Evolutionary conservation across 1,140 invertebrate genomes (phyloP), one percentile per base, ranked within the genome.

Genomic region (Gryon sp.): DNA sequence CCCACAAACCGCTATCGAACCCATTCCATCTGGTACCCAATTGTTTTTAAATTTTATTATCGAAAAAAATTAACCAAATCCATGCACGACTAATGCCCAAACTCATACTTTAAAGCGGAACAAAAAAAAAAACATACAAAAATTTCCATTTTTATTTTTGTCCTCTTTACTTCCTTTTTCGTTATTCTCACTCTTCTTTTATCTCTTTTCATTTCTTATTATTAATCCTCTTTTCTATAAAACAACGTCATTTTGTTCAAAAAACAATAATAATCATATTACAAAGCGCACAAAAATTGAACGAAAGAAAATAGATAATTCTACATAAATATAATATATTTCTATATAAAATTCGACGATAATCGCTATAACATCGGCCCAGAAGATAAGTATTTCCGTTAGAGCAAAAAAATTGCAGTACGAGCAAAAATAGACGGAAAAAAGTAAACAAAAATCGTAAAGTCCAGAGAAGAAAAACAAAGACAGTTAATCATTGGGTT

Each of bases 301-400:
- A 60, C 50, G 36, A 50, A 63, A 59, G 66, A 68, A 52, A 66
- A 70, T 57, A 52, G 36, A 59, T 30, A 60, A 38, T 43, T 72
- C 60, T 48, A 57, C 52, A 62, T 65, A 69, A 73, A 55, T 77
- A 59, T 52, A 73, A 12, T 12, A n/a, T 70, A 72, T 66, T 40
- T 78, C 48, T 59, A 74, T 12, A 34, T 76, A 78, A 78, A 78
- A 65, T 66, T 75, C 48, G 77, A 78, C 63, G 69, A 72, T 45
- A 69, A 69, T 72, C 40, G 53, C 70, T 52, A 70, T 74, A 78
- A 69, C 65, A 74, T 74, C 38, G 45, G 70, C 75, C 75, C 41
- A 62, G 20, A 36, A 57, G 50, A 66, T 62, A 63, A 72, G 30
- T 40, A 34, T 57, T 36, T 40, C 30, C 12, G 46, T 30, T 48